Base-by-base conservation (phyloP, 2,888 invertebrate species). In the Macrophya annulata region DNA sequence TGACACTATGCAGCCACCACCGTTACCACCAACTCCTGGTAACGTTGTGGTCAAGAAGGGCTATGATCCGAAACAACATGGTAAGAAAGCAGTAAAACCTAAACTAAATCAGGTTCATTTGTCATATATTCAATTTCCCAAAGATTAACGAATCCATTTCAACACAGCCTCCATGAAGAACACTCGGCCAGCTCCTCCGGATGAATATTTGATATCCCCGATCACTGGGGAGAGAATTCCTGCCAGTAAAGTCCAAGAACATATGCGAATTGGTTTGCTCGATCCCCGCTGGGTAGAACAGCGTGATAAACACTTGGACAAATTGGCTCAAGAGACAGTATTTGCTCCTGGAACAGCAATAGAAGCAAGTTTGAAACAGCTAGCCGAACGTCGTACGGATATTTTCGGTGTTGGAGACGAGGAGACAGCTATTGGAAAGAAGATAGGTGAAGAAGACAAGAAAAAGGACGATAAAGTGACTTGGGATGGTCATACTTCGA, bases 381-480 rank as follows among this genome's bases (percentile, higher is more conserved):
- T 99, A 91, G 99, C 99, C 0, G 99, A 99, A 93, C 96, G 99
- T 89, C 98, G 99, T 97, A 99, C 99, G 0, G 99, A 99, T 95
- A 99, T 99, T 94, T 99, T 99, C 94, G 99, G 99, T 94, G 98
- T 98, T 87, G 99, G 99, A 85, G 98, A 98, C 93, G 99, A 99
- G 93, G 99, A 99, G 95, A 99, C 99, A 0, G 98, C 98, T 40
- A 99, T 99, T 93, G 99, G 99, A 95, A 99, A 99, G 94, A 99
- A 99, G 95, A 97, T 99, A 87, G 98, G 98, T 1, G 98, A 98
- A 92, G 97, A 97, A 90, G 96, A 96, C 88, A 98, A 98, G 93
- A 95, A 96, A 88, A 97, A 98, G 89, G 98, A 98, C 91, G 98
- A 98, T 92, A 96, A 97, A 90, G 98, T 98, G 21, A 99, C 99